A percentile compares a stretch with the other conserved stretches of the same genome.
Evolutionary conservation across 2,113 vertebrate genomes (phyloP).

Genomic region (Nannobrachium achirus): DNA sequence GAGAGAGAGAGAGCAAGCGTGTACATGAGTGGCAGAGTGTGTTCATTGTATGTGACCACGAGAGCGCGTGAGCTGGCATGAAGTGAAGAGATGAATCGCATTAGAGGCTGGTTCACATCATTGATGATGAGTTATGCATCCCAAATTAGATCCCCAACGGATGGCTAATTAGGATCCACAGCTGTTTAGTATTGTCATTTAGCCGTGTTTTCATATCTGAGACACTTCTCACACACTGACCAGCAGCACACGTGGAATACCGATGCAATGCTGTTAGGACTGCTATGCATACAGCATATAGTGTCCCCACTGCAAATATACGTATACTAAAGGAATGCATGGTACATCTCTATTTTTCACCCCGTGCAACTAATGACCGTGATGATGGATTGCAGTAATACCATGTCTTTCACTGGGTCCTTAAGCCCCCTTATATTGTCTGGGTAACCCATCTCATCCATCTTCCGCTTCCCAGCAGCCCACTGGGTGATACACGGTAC

Average conservation of each 20-base stretch:
- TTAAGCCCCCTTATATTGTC: constrained; percentile 53
- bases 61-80: not conserved
- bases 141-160: constrained; percentile 54
- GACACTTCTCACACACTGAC: constrained; percentile 5
- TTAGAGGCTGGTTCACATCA: constrained; percentile 52
- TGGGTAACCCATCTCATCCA: constrained; percentile 46
- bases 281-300: not conserved
- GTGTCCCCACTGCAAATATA: constrained; percentile 30
- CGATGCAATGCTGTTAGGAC: not conserved
- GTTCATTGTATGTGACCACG: not conserved
- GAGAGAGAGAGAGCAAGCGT: no score
- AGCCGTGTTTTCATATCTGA: not conserved
- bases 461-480: constrained; percentile 37
- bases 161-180: constrained; percentile 64
- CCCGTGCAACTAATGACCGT: constrained; percentile 44
- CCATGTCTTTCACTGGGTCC: constrained; percentile 48
- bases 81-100: constrained; percentile 43
- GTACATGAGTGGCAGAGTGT: no score
- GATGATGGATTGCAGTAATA: constrained; percentile 62
- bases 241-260: constrained; percentile 14
- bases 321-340: constrained; percentile 34
- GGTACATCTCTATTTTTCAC: constrained; percentile 46
- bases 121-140: constrained; percentile 53
- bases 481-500: constrained; percentile 32
- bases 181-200: constrained; percentile 57